Percentiles rank a stretch among this genome's conserved stretches.
Evolutionary conservation across 2,113 vertebrate species (phyloP).

Genomic region (Vidua chalybeata): DNA sequence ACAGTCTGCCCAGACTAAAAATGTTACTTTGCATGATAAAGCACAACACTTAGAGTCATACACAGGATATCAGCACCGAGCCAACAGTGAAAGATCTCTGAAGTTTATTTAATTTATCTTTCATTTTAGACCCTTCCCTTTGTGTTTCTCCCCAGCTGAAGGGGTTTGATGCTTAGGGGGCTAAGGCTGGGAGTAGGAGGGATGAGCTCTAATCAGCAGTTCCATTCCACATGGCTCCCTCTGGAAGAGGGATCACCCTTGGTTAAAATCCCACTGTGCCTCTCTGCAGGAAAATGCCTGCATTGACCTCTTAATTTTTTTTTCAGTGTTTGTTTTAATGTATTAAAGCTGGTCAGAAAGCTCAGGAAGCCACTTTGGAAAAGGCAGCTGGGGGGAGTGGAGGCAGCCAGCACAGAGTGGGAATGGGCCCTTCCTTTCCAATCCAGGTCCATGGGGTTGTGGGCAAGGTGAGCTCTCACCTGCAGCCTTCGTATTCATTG

Average conservation of each 20-base stretch:
- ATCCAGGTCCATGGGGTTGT: fast-evolving
- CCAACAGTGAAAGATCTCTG: background rate
- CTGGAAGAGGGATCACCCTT: background rate
- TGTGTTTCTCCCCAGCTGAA: background rate
- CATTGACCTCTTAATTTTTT: fast-evolving
- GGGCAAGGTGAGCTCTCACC: background rate
- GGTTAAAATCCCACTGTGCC: background rate
- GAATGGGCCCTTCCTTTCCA: background rate
- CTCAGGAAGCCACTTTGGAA: background rate
- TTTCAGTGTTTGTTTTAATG: background rate
- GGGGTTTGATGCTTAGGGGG: background rate
- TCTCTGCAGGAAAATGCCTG: fast-evolving
- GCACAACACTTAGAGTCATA: background rate
- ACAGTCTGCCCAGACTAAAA: background rate
- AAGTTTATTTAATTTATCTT: background rate
- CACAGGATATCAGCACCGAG: background rate
- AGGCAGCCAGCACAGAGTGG: background rate
- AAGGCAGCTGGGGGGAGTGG: background rate
- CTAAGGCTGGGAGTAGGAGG: background rate
- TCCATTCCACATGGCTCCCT: background rate
- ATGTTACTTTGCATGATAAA: background rate
- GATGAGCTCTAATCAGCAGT: background rate
- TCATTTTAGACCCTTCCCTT: background rate
- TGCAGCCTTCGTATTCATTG: fast-evolving
- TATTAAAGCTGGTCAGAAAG: background rate